Base-by-base conservation (phyloP, 2,888 invertebrate species). In the Byasa hedistus region DNA sequence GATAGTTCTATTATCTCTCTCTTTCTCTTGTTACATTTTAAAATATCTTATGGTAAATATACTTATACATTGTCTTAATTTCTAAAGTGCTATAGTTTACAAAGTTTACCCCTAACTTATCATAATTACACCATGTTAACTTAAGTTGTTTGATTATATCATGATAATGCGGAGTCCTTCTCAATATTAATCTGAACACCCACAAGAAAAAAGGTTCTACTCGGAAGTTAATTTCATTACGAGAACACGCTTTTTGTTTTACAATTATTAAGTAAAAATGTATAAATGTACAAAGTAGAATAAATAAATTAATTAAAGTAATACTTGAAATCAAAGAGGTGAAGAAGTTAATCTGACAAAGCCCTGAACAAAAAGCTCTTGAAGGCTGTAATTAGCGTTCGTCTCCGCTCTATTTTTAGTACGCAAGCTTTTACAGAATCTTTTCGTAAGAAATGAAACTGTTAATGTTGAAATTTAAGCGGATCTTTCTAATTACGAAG, bases 111-210 rank as follows among this genome's bases (percentile, higher is more conserved):
- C 24, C 55, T 5, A 15, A 56, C 36, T 55, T 36, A 62, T 62
- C 61, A 56, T 44, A 62, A 56, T 62, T 62, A 62, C 61, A 61
- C 54, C 61, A 61, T 19, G 36, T 54, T 54, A 54, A 51, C 54
- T 22, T 23, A 15, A 44, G n/a, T 62, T 56, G 55, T 61, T 61
- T 61, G 61, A 61, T 32, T 5, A 15, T 39, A 3, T 36, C 15
- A 2, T 12, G 2, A n/a, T n/a, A n/a, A n/a, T n/a, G n/a, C n/a
- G n/a, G n/a, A n/a, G n/a, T n/a, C n/a, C n/a, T n/a, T n/a, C n/a
- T n/a, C n/a, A n/a, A n/a, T 39, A 39, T 39, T 39, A 15, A 12
- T 39, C 15, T 39, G 12, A 39, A 12, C 15, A 39, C 3, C 39
- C 12, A 39, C 15, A 39, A 12, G 15, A n/a, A n/a, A n/a, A 39